Percentiles rank a stretch among this genome's conserved stretches.
These are phyloP conservation scores for Beaufortia kweichowensis DNA, from an alignment of 2,113 vertebrate genomes.

Conservation along the genomic window DNA sequence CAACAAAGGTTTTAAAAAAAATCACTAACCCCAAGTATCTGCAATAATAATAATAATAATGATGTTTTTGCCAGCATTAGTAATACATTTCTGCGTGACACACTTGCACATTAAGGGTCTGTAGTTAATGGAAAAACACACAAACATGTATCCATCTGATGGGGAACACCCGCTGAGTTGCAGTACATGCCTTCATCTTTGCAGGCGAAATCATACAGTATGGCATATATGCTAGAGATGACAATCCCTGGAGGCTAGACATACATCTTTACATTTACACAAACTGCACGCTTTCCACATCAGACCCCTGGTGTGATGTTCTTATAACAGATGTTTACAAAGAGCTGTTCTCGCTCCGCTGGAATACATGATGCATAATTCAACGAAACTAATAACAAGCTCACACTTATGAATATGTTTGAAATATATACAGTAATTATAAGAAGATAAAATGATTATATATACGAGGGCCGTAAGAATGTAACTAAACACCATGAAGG, in stretches of 20 bases:
- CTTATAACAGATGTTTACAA: constrained; percentile 10
- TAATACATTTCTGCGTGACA: neutral
- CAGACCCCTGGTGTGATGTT: constrained; percentile 25
- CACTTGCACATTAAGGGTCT: neutral
- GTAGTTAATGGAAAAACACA: neutral
- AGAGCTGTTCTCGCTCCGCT: neutral
- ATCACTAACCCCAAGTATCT: neutral
- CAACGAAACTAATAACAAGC: constrained; percentile 5
- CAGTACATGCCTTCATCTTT: neutral
- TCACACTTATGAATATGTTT: neutral
- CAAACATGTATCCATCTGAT: neutral
- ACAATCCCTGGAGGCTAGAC: neutral
- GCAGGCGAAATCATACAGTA: neutral
- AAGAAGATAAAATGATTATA: constrained; percentile 1
- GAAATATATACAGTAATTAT: neutral
- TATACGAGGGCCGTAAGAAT: neutral
- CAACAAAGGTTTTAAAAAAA: no score
- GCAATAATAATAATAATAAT: neutral
- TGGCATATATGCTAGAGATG: neutral
- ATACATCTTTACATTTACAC: constrained; percentile 2
- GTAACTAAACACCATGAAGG: neutral
- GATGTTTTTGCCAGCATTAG: neutral
- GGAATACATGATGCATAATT: constrained; percentile 15
- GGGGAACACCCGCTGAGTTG: neutral
- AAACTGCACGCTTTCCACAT: neutral